Percentiles rank a stretch among this genome's conserved stretches.
Evolutionary conservation across 2,797 vertebrate genomes (phyloP).

Genomic region (Cryptoprocta ferox): DNA sequence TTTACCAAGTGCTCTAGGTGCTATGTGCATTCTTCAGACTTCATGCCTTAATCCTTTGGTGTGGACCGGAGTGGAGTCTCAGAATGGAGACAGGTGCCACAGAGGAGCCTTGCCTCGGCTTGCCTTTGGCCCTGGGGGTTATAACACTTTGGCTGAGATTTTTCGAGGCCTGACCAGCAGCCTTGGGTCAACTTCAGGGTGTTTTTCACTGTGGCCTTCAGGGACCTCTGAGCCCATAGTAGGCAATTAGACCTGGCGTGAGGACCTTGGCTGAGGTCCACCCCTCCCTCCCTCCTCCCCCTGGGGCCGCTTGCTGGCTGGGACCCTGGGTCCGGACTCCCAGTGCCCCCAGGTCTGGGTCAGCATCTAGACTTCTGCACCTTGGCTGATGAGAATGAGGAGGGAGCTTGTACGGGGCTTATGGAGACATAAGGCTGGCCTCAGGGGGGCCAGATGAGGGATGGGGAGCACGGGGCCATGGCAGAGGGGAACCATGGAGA

Average conservation of each 20-base stretch:
- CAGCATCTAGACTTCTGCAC: background rate
- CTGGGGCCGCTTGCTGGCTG: background rate
- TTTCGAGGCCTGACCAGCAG: background rate
- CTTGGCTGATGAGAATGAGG: background rate
- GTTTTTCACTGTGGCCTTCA: background rate
- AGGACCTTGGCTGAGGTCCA: background rate
- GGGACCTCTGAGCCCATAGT: background rate
- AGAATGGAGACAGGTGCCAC: background rate
- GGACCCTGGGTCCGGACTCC: background rate
- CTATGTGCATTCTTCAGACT: background rate
- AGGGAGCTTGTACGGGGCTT: background rate
- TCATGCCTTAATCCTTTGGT: background rate
- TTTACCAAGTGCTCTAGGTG: slow-evolving; percentile 14
- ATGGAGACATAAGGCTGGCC: background rate
- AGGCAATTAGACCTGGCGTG: background rate
- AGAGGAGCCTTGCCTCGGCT: background rate
- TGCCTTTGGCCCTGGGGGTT: background rate
- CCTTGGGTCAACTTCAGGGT: background rate
- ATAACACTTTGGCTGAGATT: background rate
- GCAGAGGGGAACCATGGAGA: background rate
- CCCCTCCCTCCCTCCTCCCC: accelerated
- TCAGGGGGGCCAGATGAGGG: background rate
- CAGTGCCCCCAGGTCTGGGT: background rate
- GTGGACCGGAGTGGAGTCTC: background rate
- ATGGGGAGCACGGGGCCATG: too few relatives aligned